These are phyloP conservation scores for Phoxinus dragarum DNA, from an alignment of 2,797 vertebrate genomes.

Conservation along the genomic window DNA sequence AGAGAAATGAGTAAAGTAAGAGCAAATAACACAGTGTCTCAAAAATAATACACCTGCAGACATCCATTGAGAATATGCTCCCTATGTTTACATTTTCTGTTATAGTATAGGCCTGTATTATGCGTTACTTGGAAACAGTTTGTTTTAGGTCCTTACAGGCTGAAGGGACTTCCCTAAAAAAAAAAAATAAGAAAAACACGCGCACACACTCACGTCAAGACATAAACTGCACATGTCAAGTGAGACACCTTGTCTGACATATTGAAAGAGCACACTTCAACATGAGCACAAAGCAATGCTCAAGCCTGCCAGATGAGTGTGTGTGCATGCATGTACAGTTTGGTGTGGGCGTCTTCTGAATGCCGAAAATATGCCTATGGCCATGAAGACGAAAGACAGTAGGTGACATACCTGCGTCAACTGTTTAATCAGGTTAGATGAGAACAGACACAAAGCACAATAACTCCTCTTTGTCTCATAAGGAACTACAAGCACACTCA, in stretches of 20 bases:
- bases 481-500: slow-evolving; percentile 45
- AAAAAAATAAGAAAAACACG: neutral
- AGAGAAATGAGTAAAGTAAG: slow-evolving; percentile 14
- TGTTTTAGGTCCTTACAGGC: slow-evolving; percentile 25
- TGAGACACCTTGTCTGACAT: slow-evolving; percentile 44
- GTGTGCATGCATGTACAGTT: slow-evolving; percentile 49
- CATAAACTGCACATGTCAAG: slow-evolving; percentile 18
- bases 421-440: slow-evolving; percentile 81
- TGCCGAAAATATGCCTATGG: slow-evolving; percentile 73
- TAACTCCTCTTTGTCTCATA: slow-evolving; percentile 78
- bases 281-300: slow-evolving; percentile 30
- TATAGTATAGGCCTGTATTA: slow-evolving; percentile 9
- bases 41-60: slow-evolving; percentile 4
- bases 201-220: slow-evolving; percentile 25
- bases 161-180: slow-evolving; percentile 41
- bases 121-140: neutral
- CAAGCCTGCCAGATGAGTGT: slow-evolving; percentile 52
- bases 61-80: neutral
- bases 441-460: slow-evolving; percentile 79
- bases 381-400: slow-evolving; percentile 72
- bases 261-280: slow-evolving; percentile 47
- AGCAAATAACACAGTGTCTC: neutral
- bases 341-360: slow-evolving; percentile 68
- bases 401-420: slow-evolving; percentile 74
- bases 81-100: slow-evolving; percentile 10